Evolutionary conservation across 2,797 vertebrate genomes (phyloP).

Genomic region (Cichlasoma orientale): DNA sequence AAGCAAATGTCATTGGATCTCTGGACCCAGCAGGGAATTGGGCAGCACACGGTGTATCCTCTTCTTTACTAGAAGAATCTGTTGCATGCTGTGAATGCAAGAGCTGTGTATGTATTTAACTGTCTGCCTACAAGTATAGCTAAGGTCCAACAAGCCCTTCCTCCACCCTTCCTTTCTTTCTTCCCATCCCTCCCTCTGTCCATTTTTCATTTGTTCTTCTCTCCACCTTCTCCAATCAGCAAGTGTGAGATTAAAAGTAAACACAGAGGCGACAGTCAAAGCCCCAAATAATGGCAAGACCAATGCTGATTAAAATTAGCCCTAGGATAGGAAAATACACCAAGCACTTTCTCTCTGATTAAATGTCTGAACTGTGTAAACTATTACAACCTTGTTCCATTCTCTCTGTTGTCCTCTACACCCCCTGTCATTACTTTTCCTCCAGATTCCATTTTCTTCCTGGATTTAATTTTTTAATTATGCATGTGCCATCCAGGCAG

Average conservation of each 20-base stretch:
- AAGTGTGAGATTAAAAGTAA: slow-evolving; percentile 85
- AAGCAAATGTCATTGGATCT: slow-evolving; percentile 49
- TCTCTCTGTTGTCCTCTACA: slow-evolving; percentile 57
- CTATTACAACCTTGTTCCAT: slow-evolving; percentile 46
- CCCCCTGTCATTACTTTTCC: slow-evolving; percentile 4
- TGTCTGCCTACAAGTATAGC: slow-evolving; percentile 8
- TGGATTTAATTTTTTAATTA: slow-evolving; percentile 13
- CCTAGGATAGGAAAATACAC: slow-evolving; percentile 73
- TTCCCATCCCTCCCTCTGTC: neutral
- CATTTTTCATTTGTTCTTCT: slow-evolving; percentile 44
- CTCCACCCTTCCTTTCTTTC: slow-evolving; percentile 3
- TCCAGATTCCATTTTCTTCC: neutral
- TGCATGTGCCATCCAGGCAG: neutral
- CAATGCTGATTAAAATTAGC: slow-evolving; percentile 91
- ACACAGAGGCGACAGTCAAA: slow-evolving; percentile 85
- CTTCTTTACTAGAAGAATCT: slow-evolving; percentile 36
- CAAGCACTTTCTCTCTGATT: slow-evolving; percentile 68
- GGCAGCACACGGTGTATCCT: slow-evolving; percentile 8
- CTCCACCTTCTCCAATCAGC: slow-evolving; percentile 89
- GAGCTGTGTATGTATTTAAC: slow-evolving; percentile 14
- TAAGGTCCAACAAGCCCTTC: slow-evolving; percentile 53
- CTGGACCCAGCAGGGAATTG: slow-evolving; percentile 51
- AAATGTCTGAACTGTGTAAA: slow-evolving; percentile 74
- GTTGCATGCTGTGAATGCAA: slow-evolving; percentile 32
- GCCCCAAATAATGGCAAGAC: slow-evolving; percentile 82